Conservation (phyloP, 2,888 invertebrate species). For the Frankliniella intonsa region DNA sequence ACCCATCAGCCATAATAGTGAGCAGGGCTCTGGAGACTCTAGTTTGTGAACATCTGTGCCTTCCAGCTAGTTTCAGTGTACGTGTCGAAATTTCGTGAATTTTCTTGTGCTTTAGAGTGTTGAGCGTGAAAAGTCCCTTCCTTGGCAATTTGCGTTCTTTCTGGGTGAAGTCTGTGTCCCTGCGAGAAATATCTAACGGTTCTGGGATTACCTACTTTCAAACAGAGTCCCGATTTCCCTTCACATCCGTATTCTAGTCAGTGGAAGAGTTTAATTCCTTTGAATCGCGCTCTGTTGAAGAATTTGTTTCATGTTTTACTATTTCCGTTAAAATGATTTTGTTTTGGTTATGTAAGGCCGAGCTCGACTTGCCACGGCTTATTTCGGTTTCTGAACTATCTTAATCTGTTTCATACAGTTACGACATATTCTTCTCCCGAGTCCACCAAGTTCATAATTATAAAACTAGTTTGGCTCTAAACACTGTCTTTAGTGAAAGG, state of each 20-base stretch:
- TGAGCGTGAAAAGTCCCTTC: too few species aligned
- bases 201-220: slow-evolving; percentile 9
- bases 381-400: too few species aligned
- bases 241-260: too few species aligned
- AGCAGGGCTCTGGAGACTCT: not conserved
- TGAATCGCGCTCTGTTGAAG: not conserved
- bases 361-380: not conserved
- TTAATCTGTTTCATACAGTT: too few species aligned
- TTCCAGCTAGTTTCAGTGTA: not conserved
- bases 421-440: too few species aligned
- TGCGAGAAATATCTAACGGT: slow-evolving; percentile 2
- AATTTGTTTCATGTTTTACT: not conserved
- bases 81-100: not conserved
- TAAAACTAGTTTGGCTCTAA: too few species aligned
- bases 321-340: too few species aligned
- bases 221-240: not conserved
- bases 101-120: too few species aligned
- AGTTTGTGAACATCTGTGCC: not conserved
- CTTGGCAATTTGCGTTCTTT: too few species aligned
- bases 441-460: too few species aligned
- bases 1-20: not conserved
- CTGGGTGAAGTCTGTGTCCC: not conserved
- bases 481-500: not conserved
- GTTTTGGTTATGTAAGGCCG: not conserved
- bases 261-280: too few species aligned